Percentiles rank a stretch among this genome's conserved stretches.
These are phyloP conservation scores for Vesta saturnalis DNA, from an alignment of 2,888 invertebrate genomes.

Conservation along the genomic window DNA sequence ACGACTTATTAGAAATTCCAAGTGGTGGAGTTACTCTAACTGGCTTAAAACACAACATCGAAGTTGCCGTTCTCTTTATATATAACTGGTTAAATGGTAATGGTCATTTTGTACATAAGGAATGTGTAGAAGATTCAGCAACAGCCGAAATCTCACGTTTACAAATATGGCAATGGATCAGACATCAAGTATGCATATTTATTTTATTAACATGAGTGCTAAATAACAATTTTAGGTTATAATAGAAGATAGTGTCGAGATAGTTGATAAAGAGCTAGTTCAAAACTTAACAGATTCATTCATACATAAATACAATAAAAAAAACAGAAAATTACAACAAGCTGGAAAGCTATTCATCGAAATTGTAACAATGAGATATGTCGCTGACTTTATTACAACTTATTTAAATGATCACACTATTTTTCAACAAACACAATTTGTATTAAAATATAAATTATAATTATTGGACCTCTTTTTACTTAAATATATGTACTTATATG, in stretches of 20 bases:
- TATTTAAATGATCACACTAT: constrained; percentile 71
- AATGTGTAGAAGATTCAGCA: constrained; percentile 76
- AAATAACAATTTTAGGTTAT: constrained; percentile 46
- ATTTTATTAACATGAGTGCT: not conserved
- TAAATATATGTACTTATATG: not conserved
- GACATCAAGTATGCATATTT: constrained; percentile 66
- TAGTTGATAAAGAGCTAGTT: constrained; percentile 63
- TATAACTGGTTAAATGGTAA: constrained; percentile 75
- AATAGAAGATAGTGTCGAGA: constrained; percentile 65
- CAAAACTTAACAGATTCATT: not conserved
- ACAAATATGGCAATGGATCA: constrained; percentile 80
- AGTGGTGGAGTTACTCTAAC: constrained; percentile 71
- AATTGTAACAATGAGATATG: constrained; percentile 67
- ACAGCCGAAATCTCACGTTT: constrained; percentile 79
- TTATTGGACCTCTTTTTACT: constrained; percentile 1
- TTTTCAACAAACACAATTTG: constrained; percentile 63
- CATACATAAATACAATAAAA: not conserved
- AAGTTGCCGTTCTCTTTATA: constrained; percentile 73
- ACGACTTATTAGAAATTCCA: constrained; percentile 68
- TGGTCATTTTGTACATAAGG: constrained; percentile 73
- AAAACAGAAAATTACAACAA: not conserved
- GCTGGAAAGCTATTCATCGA: constrained; percentile 58
- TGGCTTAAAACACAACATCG: constrained; percentile 72
- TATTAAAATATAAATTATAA: constrained; percentile 19
- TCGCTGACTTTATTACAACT: constrained; percentile 74